Base-by-base conservation (phyloP, 2,113 vertebrate genomes). In the Dasyurus viverrinus region DNA sequence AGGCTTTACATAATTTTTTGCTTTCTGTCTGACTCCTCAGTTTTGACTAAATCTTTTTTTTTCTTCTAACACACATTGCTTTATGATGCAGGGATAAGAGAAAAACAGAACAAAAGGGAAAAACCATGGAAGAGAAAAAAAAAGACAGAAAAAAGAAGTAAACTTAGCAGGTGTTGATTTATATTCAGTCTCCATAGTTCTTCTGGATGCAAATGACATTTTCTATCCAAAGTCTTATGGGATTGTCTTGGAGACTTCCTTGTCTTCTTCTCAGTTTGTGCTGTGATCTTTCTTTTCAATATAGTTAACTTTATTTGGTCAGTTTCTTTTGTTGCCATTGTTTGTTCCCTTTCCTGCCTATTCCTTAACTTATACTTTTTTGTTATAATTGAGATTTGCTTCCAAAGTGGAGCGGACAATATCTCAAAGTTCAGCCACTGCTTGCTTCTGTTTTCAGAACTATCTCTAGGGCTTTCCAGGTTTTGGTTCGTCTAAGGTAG, bases 41-140 rank as follows among this genome's bases (percentile, higher is more conserved):
- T 12, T 48, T 95, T 96, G 95, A 57, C 19, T 93, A 25, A 93
- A 10, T 90, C 48, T 48, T 92, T 91, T 46, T 95, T 94, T 52
- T 52, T 10, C 10, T 9, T 52, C 50, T 52, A 52, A 52, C 50
- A 52, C 50, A 50, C 50, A 52, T 52, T 52, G 50, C 50, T 52
- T 52, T 52, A 52, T 52, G 50, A 52, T 52, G 9, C 10, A 10
- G 50, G 50, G 50, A 48, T 48, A 48, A 52, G 9, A 52, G 50
- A 52, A 52, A 52, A 52, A 52, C 50, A 52, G 50, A 52, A 52
- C 50, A 52, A 52, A 11, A 52, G 50, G 50, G 9, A 10, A 52
- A 52, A 52, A 52, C 50, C 50, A 52, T 52, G 50, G 10, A 52
- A 52, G 50, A 52, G 50, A 11, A 11, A 52, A 52, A 52, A 52